These are phyloP conservation scores for Tetramorium parvispinum DNA, from an alignment of 1,140 invertebrate species.

Conservation along the genomic window DNA sequence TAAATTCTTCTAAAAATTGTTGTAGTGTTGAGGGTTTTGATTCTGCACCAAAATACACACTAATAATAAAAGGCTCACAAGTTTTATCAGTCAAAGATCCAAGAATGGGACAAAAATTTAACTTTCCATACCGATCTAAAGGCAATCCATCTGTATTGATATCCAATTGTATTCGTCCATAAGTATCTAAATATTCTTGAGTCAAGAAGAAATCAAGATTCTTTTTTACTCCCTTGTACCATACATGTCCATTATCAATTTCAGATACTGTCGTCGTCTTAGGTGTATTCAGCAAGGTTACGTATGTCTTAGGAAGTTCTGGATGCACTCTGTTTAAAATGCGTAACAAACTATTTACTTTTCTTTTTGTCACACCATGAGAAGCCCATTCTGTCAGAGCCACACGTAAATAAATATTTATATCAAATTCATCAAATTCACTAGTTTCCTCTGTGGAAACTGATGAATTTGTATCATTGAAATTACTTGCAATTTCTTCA, in stretches of 20 bases:
- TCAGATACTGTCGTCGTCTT: neutral
- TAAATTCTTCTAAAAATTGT: slow-evolving; percentile 3
- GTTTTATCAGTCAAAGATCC: neutral
- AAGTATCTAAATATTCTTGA: slow-evolving; percentile 16
- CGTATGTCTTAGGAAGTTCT: slow-evolving; percentile 6
- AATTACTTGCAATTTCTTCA: neutral
- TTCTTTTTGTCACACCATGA: slow-evolving; percentile 13
- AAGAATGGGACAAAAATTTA: slow-evolving; percentile 1
- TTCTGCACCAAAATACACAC: neutral
- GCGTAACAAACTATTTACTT: slow-evolving; percentile 10
- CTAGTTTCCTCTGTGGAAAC: neutral
- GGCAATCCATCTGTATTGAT: neutral
- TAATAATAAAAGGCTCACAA: slow-evolving; percentile 10
- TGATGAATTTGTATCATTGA: neutral
- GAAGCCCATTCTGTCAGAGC: neutral
- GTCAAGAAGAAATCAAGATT: neutral
- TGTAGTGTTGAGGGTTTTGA: neutral
- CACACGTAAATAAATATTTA: neutral
- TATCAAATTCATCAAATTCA: slow-evolving; percentile 6
- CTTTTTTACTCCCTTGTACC: slow-evolving; percentile 18
- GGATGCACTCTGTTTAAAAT: neutral
- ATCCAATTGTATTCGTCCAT: neutral
- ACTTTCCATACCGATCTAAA: neutral
- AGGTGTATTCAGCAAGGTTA: neutral
- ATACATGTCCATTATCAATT: neutral